Conservation (phyloP, 1,140 invertebrate species). For the Diorhabda carinulata region DNA sequence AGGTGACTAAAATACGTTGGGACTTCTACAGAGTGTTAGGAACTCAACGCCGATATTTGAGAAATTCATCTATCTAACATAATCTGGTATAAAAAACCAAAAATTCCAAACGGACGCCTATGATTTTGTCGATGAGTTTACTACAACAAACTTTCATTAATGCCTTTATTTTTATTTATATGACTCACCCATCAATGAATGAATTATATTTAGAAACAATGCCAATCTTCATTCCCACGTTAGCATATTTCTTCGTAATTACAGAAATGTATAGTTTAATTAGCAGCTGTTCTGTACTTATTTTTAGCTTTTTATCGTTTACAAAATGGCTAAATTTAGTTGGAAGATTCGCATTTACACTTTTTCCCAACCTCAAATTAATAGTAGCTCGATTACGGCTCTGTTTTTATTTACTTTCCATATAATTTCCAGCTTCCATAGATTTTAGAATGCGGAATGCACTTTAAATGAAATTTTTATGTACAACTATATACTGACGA, state of each 20-base stretch:
- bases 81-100: too few species aligned
- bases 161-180: slow-evolving; percentile 3
- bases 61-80: too few species aligned
- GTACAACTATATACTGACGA: background rate
- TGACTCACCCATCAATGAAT: background rate
- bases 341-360: background rate
- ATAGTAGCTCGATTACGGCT: too few species aligned
- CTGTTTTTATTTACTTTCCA: too few species aligned
- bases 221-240: background rate
- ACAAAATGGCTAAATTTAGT: background rate
- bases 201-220: slow-evolving; percentile 3
- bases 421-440: too few species aligned
- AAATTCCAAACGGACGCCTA: background rate
- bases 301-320: background rate
- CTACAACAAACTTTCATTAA: background rate
- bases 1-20: too few species aligned
- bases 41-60: too few species aligned
- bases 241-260: slow-evolving; percentile 1
- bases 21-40: too few species aligned
- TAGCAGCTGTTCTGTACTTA: background rate
- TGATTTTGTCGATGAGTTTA: background rate
- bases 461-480: too few species aligned
- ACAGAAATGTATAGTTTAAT: slow-evolving; percentile 1
- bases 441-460: too few species aligned
- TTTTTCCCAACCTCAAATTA: background rate